Percentiles rank a stretch among this genome's conserved stretches.
Conservation (phyloP, 2,888 invertebrate species). For the Spilosoma lubricipeda region DNA sequence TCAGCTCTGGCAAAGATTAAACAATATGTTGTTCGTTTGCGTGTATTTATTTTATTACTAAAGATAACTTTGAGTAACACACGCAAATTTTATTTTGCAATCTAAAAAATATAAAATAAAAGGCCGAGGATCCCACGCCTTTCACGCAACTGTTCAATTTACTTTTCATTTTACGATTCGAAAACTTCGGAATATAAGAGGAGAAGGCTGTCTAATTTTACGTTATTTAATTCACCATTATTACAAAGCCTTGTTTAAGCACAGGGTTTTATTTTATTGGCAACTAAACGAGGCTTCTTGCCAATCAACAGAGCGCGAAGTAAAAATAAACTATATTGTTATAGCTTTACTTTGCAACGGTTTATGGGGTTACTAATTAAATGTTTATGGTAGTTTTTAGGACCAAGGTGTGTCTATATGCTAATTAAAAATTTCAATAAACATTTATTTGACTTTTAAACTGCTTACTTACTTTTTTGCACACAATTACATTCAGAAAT, state of each 20-base stretch:
- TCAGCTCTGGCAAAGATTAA: neutral
- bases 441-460: neutral
- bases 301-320: constrained; percentile 25
- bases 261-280: constrained; percentile 50
- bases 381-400: neutral
- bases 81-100: neutral
- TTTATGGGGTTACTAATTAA: constrained; percentile 8
- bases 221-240: constrained; percentile 40
- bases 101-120: constrained; percentile 13
- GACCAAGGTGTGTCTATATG: neutral
- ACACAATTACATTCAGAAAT: no score
- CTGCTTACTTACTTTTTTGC: no score
- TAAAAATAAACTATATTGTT: constrained; percentile 2
- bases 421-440: neutral
- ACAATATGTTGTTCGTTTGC: neutral
- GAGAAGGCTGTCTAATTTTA: constrained; percentile 41
- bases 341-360: constrained; percentile 6
- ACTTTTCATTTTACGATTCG: constrained; percentile 32
- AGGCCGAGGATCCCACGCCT: neutral
- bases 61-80: neutral
- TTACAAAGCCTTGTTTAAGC: constrained; percentile 34
- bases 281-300: constrained; percentile 29
- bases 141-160: constrained; percentile 28
- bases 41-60: neutral
- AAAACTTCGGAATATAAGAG: constrained; percentile 32